These are phyloP conservation scores for Heteromurus nitidus DNA, from an alignment of 2,888 invertebrate genomes.

Conservation along the genomic window DNA sequence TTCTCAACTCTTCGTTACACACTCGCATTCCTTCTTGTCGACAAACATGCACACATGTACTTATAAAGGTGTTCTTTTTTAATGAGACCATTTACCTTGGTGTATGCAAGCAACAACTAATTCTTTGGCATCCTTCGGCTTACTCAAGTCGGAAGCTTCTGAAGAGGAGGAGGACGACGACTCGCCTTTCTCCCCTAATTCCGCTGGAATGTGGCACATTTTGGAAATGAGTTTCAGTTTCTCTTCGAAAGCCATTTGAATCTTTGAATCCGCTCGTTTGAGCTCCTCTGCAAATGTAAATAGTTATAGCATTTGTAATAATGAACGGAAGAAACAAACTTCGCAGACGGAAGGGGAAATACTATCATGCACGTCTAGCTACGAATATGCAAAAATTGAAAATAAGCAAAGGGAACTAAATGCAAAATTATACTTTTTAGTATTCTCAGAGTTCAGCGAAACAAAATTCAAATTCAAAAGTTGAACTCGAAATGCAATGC, in stretches of 20 bases:
- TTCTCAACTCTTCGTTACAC: too few species aligned
- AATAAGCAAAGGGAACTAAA: too few species aligned
- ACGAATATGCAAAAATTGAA: too few species aligned
- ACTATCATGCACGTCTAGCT: too few species aligned
- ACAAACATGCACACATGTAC: not conserved
- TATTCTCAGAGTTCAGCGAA: too few species aligned
- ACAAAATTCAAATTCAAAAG: too few species aligned
- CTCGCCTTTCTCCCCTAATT: slow-evolving; percentile 80
- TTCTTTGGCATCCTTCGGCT: slow-evolving; percentile 82
- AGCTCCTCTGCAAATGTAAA: slow-evolving; percentile 83
- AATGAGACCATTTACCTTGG: slow-evolving; percentile 78
- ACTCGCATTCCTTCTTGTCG: too few species aligned
- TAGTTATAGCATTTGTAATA: too few species aligned
- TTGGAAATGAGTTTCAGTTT: slow-evolving; percentile 86
- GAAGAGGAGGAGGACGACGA: slow-evolving; percentile 10
- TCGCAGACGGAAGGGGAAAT: too few species aligned
- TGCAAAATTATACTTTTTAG: too few species aligned
- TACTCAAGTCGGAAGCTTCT: slow-evolving; percentile 78
- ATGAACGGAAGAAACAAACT: too few species aligned
- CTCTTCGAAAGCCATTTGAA: slow-evolving; percentile 83
- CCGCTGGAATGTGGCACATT: slow-evolving; percentile 84
- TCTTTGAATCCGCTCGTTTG: slow-evolving; percentile 83
- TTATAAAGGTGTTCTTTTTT: not conserved
- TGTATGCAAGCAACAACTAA: slow-evolving; percentile 83
- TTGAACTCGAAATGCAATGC: too few species aligned